Conservation (phyloP, 2,888 invertebrate genomes). For the Hipparchia sbordonii region DNA sequence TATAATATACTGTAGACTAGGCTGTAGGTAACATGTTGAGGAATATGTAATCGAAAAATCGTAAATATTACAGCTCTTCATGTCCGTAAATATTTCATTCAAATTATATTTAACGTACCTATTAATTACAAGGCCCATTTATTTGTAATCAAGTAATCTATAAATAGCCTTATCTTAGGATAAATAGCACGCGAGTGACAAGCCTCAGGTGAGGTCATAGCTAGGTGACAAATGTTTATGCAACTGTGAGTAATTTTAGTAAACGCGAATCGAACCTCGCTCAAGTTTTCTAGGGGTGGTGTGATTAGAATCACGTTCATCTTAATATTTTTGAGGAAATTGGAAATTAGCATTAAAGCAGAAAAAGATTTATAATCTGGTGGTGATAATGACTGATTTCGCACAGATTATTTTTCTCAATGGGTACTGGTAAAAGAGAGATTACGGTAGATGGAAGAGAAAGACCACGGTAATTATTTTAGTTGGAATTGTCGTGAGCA, state of each 20-base stretch:
- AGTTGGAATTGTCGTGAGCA: too few relatives aligned
- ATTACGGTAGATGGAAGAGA: too few relatives aligned
- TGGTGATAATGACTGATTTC: too few relatives aligned
- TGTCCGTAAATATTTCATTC: constrained; percentile 1
- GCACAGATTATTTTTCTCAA: too few relatives aligned
- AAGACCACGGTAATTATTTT: too few relatives aligned
- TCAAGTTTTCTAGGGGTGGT: neutral
- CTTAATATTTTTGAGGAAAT: neutral
- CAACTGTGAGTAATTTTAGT: constrained; percentile 50
- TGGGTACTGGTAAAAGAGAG: too few relatives aligned
- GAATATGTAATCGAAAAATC: neutral
- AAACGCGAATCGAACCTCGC: constrained; percentile 14
- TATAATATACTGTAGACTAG: too few relatives aligned
- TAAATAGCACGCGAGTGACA: constrained; percentile 45
- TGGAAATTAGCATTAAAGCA: neutral
- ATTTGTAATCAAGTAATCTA: constrained; percentile 27
- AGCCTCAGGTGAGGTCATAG: constrained; percentile 54
- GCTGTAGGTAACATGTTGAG: too few relatives aligned
- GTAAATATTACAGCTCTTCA: neutral
- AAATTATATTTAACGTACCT: neutral
- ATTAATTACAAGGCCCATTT: constrained; percentile 9
- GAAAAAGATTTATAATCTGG: too few relatives aligned
- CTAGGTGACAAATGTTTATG: constrained; percentile 58
- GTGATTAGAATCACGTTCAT: constrained; percentile 26
- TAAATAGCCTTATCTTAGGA: constrained; percentile 37